These are phyloP conservation scores for Myiotriccus ornatus DNA, from an alignment of 2,797 vertebrate genomes.

Conservation along the genomic window DNA sequence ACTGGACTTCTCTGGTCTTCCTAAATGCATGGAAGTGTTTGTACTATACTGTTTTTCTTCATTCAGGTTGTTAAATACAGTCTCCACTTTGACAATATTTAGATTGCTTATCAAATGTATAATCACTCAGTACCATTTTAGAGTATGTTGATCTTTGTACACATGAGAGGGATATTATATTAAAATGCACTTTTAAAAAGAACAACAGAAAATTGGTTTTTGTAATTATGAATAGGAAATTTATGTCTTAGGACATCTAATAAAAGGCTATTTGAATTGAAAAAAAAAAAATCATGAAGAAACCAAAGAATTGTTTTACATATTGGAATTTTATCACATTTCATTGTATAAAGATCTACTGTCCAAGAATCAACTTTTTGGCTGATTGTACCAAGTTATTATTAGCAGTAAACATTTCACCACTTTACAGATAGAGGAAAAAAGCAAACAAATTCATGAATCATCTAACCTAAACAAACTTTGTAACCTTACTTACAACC, in stretches of 20 bases:
- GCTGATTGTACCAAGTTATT: neutral
- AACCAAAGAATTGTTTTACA: neutral
- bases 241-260: neutral
- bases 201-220: neutral
- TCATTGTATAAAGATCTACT: neutral
- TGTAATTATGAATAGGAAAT: neutral
- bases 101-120: neutral
- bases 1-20: neutral
- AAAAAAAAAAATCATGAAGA: neutral
- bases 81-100: neutral
- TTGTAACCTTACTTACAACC: neutral
- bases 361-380: neutral
- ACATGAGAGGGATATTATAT: neutral
- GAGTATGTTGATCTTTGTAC: neutral
- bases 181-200: neutral
- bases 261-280: neutral
- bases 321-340: neutral
- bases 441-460: neutral
- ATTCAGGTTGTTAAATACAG: neutral
- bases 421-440: neutral
- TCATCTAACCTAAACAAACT: slow-evolving; percentile 1
- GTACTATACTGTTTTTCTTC: neutral
- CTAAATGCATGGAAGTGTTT: neutral
- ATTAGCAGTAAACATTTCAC: slow-evolving; percentile 5
- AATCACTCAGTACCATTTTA: neutral